Percentiles rank a stretch among this genome's conserved stretches.
Conservation (phyloP, 1,140 invertebrate species). For the Globodera rostochiensis region DNA sequence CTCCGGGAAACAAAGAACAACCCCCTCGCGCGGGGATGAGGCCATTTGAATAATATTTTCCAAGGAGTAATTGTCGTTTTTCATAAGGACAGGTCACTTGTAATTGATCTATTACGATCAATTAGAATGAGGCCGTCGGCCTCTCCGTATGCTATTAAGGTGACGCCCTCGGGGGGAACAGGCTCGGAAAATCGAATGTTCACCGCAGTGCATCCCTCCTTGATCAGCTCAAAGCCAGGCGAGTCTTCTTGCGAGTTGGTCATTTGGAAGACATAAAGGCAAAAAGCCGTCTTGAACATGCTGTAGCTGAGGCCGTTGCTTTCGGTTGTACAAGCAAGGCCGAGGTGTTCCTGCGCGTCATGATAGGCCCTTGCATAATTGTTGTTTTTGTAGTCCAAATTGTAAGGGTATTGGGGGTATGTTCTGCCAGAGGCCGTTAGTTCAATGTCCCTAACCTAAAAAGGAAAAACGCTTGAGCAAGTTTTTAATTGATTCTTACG, state of each 20-base stretch:
- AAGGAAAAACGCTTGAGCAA: too few species aligned
- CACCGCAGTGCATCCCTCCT: slow-evolving; percentile 17
- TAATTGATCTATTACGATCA: neutral
- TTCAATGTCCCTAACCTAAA: slow-evolving; percentile 15
- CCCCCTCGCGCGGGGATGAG: too few species aligned
- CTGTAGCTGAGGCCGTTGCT: slow-evolving; percentile 3
- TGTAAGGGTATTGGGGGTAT: slow-evolving; percentile 5
- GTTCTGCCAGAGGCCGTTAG: slow-evolving; percentile 7
- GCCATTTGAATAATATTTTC: too few species aligned
- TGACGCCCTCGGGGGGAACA: slow-evolving; percentile 21
- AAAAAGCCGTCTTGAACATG: slow-evolving; percentile 20
- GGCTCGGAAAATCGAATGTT: slow-evolving; percentile 23
- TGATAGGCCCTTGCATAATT: slow-evolving; percentile 31
- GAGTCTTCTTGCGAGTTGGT: slow-evolving; percentile 28
- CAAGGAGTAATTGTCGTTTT: too few species aligned
- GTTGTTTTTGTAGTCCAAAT: slow-evolving; percentile 22
- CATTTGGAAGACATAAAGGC: slow-evolving; percentile 26
- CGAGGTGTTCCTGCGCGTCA: neutral
- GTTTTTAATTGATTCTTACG: neutral
- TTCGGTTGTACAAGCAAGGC: neutral
- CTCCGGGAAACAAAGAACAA: too few species aligned
- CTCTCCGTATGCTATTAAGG: slow-evolving; percentile 22
- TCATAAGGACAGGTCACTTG: neutral
- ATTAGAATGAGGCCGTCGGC: slow-evolving; percentile 17
- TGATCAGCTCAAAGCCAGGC: slow-evolving; percentile 25